Conservation (phyloP, 2,888 invertebrate species). For the Drosophila pegasa region DNA sequence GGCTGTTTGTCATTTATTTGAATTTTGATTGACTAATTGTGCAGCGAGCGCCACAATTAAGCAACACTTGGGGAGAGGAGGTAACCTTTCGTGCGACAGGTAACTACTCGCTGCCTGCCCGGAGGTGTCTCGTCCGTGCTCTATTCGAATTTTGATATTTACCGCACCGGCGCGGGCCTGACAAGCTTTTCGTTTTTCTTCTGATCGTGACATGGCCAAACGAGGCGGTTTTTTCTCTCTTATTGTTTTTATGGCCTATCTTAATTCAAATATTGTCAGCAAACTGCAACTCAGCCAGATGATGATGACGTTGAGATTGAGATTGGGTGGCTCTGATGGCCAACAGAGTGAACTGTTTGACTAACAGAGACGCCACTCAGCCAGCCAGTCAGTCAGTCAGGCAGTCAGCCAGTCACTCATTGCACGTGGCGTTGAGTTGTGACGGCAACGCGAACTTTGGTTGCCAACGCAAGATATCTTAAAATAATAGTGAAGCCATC, state of each 20-base stretch:
- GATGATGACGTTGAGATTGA: conserved; percentile 6
- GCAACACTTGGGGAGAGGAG: neutral
- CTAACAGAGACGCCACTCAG: conserved; percentile 53
- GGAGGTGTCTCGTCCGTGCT: conserved; percentile 23
- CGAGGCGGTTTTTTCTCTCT: conserved; percentile 11
- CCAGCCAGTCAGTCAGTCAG: neutral
- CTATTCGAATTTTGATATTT: conserved; percentile 46
- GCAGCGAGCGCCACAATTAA: conserved; percentile 61
- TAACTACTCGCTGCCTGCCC: neutral
- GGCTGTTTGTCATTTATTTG: conserved; percentile 63
- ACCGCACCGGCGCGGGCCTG: conserved; percentile 42
- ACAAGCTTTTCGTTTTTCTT: conserved; percentile 25
- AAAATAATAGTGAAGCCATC: neutral
- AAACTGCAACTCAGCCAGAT: conserved; percentile 20
- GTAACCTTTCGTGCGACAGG: conserved; percentile 4
- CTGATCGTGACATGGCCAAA: conserved; percentile 25
- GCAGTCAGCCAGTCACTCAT: conserved; percentile 56
- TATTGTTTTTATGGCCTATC: conserved; percentile 67
- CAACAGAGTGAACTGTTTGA: conserved; percentile 51
- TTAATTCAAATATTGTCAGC: conserved; percentile 79
- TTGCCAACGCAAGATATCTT: conserved; percentile 7
- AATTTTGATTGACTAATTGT: conserved; percentile 81
- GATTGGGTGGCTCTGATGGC: conserved; percentile 15
- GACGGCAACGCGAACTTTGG: conserved; percentile 12
- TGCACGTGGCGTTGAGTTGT: conserved; percentile 28